A percentile compares a stretch with the other conserved stretches of the same genome.
These are phyloP conservation scores for Coecobrya sp. DNA, from an alignment of 2,888 invertebrate genomes.

Conservation along the genomic window DNA sequence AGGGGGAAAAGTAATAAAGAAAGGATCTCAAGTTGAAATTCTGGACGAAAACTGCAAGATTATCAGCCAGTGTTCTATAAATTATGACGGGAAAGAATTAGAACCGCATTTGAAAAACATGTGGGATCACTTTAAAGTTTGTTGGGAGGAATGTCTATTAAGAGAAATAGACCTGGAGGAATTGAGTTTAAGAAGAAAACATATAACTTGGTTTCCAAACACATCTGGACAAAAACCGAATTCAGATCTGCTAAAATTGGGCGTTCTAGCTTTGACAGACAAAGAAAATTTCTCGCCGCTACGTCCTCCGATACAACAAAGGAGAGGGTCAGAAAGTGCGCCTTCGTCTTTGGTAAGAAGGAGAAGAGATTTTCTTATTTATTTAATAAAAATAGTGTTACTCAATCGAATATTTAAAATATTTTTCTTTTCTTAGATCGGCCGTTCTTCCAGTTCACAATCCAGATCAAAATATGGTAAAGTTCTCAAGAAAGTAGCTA, in stretches of 20 bases:
- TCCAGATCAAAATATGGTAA: neutral
- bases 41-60: constrained; percentile 1
- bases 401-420: neutral
- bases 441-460: neutral
- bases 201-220: constrained; percentile 14
- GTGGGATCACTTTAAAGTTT: constrained; percentile 10
- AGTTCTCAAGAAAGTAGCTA: neutral
- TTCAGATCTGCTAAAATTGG: no score
- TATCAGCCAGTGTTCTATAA: neutral
- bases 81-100: neutral
- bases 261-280: neutral
- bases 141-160: neutral
- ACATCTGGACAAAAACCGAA: constrained; percentile 14
- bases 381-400: neutral
- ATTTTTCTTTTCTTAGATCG: neutral
- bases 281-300: neutral
- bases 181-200: neutral
- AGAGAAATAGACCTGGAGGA: constrained; percentile 14
- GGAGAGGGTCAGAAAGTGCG: neutral
- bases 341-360: neutral
- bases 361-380: neutral
- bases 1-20: constrained; percentile 23
- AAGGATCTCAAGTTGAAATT: neutral
- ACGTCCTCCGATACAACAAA: neutral
- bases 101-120: neutral